Percentiles rank a stretch among this genome's conserved stretches.
phyloP scores from a whole-genome alignment of 2,113 vertebrate species.

The Salvelinus sp. region DNA sequence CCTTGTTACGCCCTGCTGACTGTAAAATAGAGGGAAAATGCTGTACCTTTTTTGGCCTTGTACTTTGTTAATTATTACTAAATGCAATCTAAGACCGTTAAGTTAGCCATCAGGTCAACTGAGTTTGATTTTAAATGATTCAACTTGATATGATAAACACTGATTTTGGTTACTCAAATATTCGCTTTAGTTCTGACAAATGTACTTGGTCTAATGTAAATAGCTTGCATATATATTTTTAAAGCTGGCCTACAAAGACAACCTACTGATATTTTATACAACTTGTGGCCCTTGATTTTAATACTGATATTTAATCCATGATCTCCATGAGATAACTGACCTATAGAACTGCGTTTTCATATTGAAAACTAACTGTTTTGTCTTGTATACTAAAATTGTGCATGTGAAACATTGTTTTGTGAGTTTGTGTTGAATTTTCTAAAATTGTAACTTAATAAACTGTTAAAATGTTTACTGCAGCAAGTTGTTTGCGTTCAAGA shows the following conservation, averaged over 20 bases:
- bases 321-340: conserved; percentile 93
- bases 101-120: background rate
- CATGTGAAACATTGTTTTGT: conserved; percentile 81
- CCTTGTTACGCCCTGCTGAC: conserved; percentile 22
- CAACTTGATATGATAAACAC: conserved; percentile 36
- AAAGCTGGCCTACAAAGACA: conserved; percentile 64
- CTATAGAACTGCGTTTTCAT: conserved; percentile 84
- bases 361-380: conserved; percentile 93
- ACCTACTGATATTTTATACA: conserved; percentile 64
- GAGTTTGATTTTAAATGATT: conserved; percentile 25
- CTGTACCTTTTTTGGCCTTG: conserved; percentile 33
- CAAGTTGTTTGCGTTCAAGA: conserved; percentile 7
- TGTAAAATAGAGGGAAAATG: conserved; percentile 19
- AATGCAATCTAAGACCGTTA: conserved; percentile 37
- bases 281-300: conserved; percentile 73
- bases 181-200: conserved; percentile 30
- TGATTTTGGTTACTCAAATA: conserved; percentile 37
- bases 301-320: conserved; percentile 78
- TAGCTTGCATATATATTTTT: conserved; percentile 74
- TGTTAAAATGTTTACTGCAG: conserved; percentile 69
- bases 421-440: conserved; percentile 79
- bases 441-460: conserved; percentile 77
- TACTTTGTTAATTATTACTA: conserved; percentile 31
- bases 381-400: conserved; percentile 96
- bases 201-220: conserved; percentile 66